Evolutionary conservation across 2,888 invertebrate genomes (phyloP).

Genomic region (Dione vanillae): DNA sequence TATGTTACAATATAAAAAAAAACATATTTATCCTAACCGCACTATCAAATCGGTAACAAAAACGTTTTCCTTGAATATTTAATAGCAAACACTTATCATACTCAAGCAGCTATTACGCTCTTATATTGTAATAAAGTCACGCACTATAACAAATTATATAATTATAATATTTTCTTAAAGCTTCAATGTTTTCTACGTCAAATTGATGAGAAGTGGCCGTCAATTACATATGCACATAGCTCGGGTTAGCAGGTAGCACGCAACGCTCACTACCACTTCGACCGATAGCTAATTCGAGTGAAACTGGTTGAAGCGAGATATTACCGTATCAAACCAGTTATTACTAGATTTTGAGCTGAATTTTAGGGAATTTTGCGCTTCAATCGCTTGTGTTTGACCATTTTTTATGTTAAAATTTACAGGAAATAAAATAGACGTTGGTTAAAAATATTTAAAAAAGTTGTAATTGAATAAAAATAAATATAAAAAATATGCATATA

Average conservation of each 20-base stretch:
- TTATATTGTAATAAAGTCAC: conserved; percentile 46
- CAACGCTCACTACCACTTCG: conserved; percentile 58
- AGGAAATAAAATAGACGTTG: too few relatives aligned
- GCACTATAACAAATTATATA: conserved; percentile 47
- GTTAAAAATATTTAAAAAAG: too few relatives aligned
- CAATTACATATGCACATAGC: conserved; percentile 71
- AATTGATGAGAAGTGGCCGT: conserved; percentile 68
- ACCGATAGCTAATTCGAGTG: conserved; percentile 56
- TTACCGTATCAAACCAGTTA: conserved; percentile 54
- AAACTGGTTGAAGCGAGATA: conserved; percentile 53
- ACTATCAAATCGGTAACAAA: background rate
- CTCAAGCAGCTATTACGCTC: conserved; percentile 9
- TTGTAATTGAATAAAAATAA: too few relatives aligned
- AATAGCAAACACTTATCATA: conserved; percentile 7
- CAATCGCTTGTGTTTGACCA: conserved; percentile 12
- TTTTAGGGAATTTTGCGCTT: conserved; percentile 40
- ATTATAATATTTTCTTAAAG: conserved; percentile 52
- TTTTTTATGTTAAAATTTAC: too few relatives aligned
- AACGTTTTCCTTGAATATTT: background rate
- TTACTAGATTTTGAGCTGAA: conserved; percentile 54
- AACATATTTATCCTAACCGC: background rate
- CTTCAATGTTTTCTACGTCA: conserved; percentile 50
- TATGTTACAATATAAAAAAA: too few relatives aligned
- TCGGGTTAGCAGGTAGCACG: conserved; percentile 62
- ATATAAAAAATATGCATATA: too few relatives aligned